Percentiles rank a stretch among this genome's conserved stretches.
Evolutionary conservation across 2,797 vertebrate species (phyloP).

Genomic region (Enteromius argenteus): DNA sequence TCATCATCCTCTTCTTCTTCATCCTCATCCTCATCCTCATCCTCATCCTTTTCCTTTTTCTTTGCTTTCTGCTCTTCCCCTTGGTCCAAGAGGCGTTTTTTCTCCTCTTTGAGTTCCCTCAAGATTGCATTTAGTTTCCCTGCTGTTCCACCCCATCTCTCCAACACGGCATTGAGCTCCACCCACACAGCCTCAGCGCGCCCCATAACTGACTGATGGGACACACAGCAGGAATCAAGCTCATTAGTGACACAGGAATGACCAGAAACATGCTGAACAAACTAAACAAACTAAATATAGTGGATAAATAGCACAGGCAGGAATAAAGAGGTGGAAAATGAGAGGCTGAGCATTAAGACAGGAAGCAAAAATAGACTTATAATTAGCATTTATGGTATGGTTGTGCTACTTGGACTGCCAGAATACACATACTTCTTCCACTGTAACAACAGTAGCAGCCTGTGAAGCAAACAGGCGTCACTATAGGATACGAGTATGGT

Average conservation of each 20-base stretch:
- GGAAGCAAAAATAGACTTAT: conserved; percentile 51
- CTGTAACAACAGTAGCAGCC: conserved; percentile 29
- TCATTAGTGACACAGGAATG: conserved; percentile 55
- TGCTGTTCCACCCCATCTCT: conserved; percentile 45
- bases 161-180: conserved; percentile 57
- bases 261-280: conserved; percentile 47
- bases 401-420: conserved; percentile 35
- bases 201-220: conserved; percentile 54
- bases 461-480: neutral
- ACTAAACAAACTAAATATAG: conserved; percentile 53
- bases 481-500: neutral
- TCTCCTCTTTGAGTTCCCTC: conserved; percentile 50
- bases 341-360: conserved; percentile 48
- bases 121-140: conserved; percentile 52
- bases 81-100: conserved; percentile 54
- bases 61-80: conserved; percentile 59
- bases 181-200: conserved; percentile 59
- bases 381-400: conserved; percentile 54
- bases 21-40: conserved; percentile 50
- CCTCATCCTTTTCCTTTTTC: conserved; percentile 63
- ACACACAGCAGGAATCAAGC: conserved; percentile 32
- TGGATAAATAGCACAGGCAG: conserved; percentile 44
- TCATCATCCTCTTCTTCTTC: conserved; percentile 59
- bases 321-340: conserved; percentile 53
- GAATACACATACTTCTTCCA: conserved; percentile 35